Evolutionary conservation across 2,113 vertebrate species (phyloP).

Genomic region (Jacana jacana): DNA sequence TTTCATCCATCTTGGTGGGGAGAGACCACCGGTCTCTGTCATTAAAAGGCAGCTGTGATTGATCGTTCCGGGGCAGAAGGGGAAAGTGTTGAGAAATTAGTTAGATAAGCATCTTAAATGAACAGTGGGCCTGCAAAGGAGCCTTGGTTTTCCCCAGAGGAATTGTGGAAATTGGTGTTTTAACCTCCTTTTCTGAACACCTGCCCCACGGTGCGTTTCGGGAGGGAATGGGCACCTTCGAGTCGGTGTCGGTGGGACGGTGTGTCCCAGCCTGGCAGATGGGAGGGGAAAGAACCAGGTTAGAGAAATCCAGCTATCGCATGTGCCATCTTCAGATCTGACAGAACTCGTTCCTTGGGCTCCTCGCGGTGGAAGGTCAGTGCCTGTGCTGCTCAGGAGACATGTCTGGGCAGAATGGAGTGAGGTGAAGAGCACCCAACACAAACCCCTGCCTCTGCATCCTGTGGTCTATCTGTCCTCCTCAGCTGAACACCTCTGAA

Average conservation of each 20-base stretch:
- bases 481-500: not conserved
- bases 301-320: not conserved
- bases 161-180: not conserved
- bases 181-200: not conserved
- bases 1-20: not conserved
- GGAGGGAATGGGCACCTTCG: not conserved
- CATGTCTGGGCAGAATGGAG: not conserved
- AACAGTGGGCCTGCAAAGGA: not conserved
- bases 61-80: constrained; percentile 12
- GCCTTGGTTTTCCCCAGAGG: not conserved
- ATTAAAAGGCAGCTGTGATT: not conserved
- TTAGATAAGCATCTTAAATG: not conserved
- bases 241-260: rapidly evolving
- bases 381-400: not conserved
- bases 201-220: not conserved
- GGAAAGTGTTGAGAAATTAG: not conserved
- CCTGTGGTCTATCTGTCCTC: rapidly evolving
- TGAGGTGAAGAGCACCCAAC: rapidly evolving
- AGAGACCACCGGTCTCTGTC: not conserved
- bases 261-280: not conserved
- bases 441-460: rapidly evolving
- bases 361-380: not conserved
- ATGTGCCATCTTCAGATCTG: not conserved
- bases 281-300: not conserved
- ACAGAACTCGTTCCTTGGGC: not conserved